Evolutionary conservation across 2,888 invertebrate genomes (phyloP).

Genomic region (Alsophila aescularia): DNA sequence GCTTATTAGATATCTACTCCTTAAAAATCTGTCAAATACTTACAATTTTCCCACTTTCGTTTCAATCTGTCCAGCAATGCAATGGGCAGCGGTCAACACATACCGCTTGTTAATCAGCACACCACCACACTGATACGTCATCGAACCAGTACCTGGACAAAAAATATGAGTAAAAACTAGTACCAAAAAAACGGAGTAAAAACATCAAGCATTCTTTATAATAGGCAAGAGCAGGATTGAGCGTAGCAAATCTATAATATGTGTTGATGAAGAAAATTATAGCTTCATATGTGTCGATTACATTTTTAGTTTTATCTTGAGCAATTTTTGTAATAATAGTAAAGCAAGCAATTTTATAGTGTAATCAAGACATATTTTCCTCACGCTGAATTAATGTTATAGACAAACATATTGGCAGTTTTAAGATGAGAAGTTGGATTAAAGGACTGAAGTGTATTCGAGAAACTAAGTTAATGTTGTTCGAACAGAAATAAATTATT

Average conservation of each 20-base stretch:
- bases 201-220: neutral
- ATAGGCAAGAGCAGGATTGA: neutral
- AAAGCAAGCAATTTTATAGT: too few species aligned
- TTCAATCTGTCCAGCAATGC: slow-evolving; percentile 79
- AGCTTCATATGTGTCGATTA: too few species aligned
- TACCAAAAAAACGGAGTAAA: neutral
- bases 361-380: too few species aligned
- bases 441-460: too few species aligned
- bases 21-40: slow-evolving; percentile 51
- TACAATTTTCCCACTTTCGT: slow-evolving; percentile 81
- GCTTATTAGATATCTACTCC: neutral
- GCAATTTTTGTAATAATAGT: too few species aligned
- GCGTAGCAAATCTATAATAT: neutral
- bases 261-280: neutral
- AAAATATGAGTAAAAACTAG: slow-evolving; percentile 4
- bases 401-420: too few species aligned
- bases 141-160: slow-evolving; percentile 48
- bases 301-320: too few species aligned
- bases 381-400: too few species aligned
- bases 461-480: too few species aligned
- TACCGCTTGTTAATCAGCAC: slow-evolving; percentile 84
- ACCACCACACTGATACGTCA: slow-evolving; percentile 86
- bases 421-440: too few species aligned
- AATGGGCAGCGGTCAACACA: slow-evolving; percentile 86
- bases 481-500: too few species aligned